Base-by-base conservation (phyloP, 2,797 vertebrate species). In the Enteromius treurensis region DNA sequence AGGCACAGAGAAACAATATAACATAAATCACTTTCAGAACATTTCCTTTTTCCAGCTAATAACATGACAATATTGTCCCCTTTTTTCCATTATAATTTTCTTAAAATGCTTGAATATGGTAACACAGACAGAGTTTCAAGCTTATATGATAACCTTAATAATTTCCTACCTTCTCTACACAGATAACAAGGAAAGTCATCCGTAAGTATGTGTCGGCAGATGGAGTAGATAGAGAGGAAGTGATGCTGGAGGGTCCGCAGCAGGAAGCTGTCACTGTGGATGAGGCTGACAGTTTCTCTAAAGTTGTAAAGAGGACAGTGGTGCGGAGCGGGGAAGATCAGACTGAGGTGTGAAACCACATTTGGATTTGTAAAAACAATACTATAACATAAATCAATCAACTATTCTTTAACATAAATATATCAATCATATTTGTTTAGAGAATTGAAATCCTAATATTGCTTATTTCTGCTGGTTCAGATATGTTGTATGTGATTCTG, bases 181-280 rank as follows among this genome's bases (percentile, higher is more conserved):
- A 99, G 98, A 95, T 98, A 80, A 98, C 97, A 15, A 95, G 97
- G 82, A 99, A 96, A 91, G 95, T 99, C 88, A 97, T 98, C 79
- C 94, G 92, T 70, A 95, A 96, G 82, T 98, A 91, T 0, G 85
- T 96, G 51, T 96, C 96, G 71, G 87, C 96, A 4, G 97, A 98
- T 0, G 97, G 97, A 77, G 90, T 81, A 11, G 97, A 97, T 84
- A 94, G 92, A 55, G 96, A 97, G 91, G 97, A 98, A 69, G 93
- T 98, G 87, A 92, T 93, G 0, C 65, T 96, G 70, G 96, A 98
- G 55, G 97, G 97, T 34, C 81, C 86, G 0, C 94, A 92, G 0
- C 97, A 97, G 86, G 91, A 95, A 15, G 92, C 93, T 0, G 55
- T 97, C 79, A 84, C 51, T 26, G 88, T 97, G 0, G 92, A 97